Percentiles rank a stretch among this genome's conserved stretches.
Evolutionary conservation across 2,113 vertebrate species (phyloP).

Genomic region (Drymodes brunneopygia): DNA sequence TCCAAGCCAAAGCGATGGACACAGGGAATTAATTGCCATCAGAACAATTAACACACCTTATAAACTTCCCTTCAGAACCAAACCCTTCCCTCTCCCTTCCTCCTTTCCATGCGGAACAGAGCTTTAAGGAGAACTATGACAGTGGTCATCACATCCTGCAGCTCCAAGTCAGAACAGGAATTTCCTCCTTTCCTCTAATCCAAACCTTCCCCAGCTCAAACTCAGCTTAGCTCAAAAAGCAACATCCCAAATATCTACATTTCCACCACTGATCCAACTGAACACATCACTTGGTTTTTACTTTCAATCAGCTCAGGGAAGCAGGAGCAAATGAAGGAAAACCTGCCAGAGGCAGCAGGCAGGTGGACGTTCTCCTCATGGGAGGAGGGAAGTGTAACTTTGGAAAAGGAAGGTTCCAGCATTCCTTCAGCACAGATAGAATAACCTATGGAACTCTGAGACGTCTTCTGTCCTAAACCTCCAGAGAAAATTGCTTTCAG

Average conservation of each 20-base stretch:
- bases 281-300: background rate
- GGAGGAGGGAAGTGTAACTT: background rate
- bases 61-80: background rate
- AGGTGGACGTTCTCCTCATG: background rate
- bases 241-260: background rate
- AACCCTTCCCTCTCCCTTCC: background rate
- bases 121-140: background rate
- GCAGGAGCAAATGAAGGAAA: background rate
- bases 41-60: background rate
- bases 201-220: background rate
- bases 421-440: background rate
- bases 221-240: background rate
- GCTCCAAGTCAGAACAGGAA: background rate
- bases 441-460: fast-evolving
- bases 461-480: background rate
- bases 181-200: background rate
- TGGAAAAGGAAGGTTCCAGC: background rate
- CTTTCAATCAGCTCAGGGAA: background rate
- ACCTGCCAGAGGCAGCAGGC: background rate
- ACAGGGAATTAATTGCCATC: background rate
- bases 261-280: background rate
- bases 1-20: fast-evolving
- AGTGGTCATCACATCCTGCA: background rate
- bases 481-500: background rate
- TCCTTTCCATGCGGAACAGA: background rate